Evolutionary conservation across 2,113 vertebrate species (phyloP).

Genomic region (Tiliqua scincoides): DNA sequence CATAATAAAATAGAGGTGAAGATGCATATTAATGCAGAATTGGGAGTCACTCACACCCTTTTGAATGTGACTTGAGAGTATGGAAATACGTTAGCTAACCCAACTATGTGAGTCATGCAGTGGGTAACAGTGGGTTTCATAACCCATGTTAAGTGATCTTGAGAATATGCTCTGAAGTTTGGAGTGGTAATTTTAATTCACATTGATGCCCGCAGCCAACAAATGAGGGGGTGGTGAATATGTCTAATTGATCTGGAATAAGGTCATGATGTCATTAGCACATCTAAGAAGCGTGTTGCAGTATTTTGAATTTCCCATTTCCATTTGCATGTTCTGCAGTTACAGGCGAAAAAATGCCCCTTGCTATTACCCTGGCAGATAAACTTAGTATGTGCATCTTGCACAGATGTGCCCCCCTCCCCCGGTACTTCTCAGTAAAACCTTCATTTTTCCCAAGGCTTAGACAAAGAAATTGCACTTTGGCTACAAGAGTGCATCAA

Average conservation of each 20-base stretch:
- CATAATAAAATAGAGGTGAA: not conserved
- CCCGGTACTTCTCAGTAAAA: not conserved
- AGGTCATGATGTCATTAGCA: not conserved
- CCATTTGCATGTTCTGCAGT: not conserved
- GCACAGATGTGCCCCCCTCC: not conserved
- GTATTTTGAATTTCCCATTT: not conserved
- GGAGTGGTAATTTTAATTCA: not conserved
- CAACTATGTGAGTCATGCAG: not conserved
- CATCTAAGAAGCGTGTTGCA: not conserved
- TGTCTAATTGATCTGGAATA: not conserved
- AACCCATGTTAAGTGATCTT: not conserved
- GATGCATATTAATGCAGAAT: not conserved
- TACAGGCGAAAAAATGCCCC: not conserved
- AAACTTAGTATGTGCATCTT: not conserved
- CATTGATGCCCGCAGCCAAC: not conserved
- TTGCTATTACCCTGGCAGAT: not conserved
- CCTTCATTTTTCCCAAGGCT: constrained; percentile 25
- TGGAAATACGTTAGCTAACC: not conserved
- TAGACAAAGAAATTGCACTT: constrained; percentile 17
- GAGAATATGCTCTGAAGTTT: not conserved
- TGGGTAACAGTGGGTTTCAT: not conserved
- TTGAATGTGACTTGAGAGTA: not conserved
- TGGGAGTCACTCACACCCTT: not conserved
- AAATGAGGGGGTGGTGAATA: not conserved
- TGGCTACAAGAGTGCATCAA: not conserved